Percentiles rank a stretch among this genome's conserved stretches.
Evolutionary conservation across 2,113 vertebrate genomes (phyloP).

Genomic region (Phyllostomus discolor): DNA sequence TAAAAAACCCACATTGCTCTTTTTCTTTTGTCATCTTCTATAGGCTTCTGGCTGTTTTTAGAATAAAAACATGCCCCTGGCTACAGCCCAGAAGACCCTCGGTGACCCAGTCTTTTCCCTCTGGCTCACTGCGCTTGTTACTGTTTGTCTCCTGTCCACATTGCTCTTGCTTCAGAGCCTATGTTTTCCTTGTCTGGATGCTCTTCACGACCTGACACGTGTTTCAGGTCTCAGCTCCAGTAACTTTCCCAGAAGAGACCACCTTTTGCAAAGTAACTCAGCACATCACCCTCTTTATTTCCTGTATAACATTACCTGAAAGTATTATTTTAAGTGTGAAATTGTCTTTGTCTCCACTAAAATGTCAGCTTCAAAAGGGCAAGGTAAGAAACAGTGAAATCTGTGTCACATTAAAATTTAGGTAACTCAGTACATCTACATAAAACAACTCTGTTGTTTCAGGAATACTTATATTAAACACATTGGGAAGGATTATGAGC

Average conservation of each 20-base stretch:
- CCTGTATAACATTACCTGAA: background rate
- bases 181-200: background rate
- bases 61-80: background rate
- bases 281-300: background rate
- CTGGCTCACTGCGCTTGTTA: background rate
- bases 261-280: background rate
- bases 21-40: background rate
- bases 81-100: accelerated
- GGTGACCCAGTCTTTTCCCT: background rate
- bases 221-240: background rate
- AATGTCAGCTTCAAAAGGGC: background rate
- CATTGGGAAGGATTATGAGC: background rate
- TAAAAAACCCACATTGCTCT: background rate
- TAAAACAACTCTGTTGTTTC: background rate
- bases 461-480: background rate
- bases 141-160: background rate
- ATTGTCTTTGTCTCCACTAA: background rate
- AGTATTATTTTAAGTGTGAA: background rate
- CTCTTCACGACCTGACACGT: background rate
- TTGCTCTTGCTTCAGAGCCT: background rate
- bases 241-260: background rate
- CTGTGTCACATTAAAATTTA: background rate
- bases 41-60: background rate
- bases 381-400: background rate
- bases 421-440: background rate